Evolutionary conservation across 2,113 vertebrate genomes (phyloP), one percentile per base, ranked within the genome.

Genomic region (Thymallus thymallus): DNA sequence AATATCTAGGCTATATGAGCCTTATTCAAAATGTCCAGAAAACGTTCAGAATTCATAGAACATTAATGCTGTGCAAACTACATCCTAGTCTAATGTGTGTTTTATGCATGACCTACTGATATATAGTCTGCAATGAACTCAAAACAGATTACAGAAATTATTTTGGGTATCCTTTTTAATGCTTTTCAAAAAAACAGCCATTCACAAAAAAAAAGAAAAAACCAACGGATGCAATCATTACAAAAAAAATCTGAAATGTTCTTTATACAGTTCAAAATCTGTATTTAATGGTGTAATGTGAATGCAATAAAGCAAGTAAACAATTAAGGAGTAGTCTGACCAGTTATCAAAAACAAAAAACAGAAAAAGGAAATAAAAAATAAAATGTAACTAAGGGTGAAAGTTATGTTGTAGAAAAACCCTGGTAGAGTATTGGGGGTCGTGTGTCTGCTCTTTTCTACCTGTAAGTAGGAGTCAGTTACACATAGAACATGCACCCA

Each of bases 161-260:
- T 22, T 6, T 83, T 56, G 76, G 58, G 51, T 80, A 75, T 84
- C 55, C 30, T 76, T 77, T 91, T 91, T 91, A 91, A 89, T 91
- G 88, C 84, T 86, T 82, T 88, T 81, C 87, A 90, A 89, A 83
- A 83, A 85, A 88, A 90, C 78, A 91, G 87, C 90, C 90, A 89
- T 84, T 90, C 88, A 90, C 89, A 87, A 88, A 84, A 84, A 88
- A 88, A 88, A 88, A 12, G 87, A 41, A 41, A 35, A 4, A 64
- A 41, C 85, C 79, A 87, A 78, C 87, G 62, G 82, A 74, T 85
- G 88, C 84, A 88, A 69, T 84, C 69, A 75, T 83, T 88, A 88
- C 85, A 89, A 87, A 90, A 90, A 88, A 75, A 83, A 78, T 69
- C 86, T 30, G 75, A 86, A 23, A 56, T 85, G 80, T n/a, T 45